These are phyloP conservation scores for Akabosia matsudoensis DNA, from an alignment of 1,140 invertebrate species.

Conservation along the genomic window DNA sequence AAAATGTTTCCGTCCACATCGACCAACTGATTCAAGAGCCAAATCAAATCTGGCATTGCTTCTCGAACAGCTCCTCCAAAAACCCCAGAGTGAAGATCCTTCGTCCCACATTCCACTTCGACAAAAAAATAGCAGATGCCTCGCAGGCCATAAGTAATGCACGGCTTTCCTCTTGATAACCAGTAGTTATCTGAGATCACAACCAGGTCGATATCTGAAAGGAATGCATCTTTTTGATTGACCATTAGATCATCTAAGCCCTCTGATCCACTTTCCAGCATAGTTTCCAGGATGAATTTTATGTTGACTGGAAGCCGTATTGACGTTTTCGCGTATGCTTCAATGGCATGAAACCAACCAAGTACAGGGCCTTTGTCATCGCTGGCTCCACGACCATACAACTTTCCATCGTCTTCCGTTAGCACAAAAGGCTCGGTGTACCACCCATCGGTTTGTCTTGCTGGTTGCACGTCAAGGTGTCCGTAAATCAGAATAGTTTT, in stretches of 20 bases:
- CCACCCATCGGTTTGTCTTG: constrained; percentile 51
- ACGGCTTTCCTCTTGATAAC: constrained; percentile 93
- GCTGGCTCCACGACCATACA: constrained; percentile 86
- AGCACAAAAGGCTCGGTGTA: constrained; percentile 89
- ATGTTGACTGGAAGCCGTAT: constrained; percentile 82
- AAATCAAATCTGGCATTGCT: constrained; percentile 57
- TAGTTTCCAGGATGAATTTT: constrained; percentile 96
- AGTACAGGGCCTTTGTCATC: constrained; percentile 82
- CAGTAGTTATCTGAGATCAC: constrained; percentile 99
- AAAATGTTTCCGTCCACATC: constrained; percentile 55
- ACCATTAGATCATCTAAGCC: constrained; percentile 85
- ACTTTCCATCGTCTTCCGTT: constrained; percentile 81
- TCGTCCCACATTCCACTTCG: constrained; percentile 81
- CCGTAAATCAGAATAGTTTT: constrained; percentile 94
- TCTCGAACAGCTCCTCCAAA: constrained; percentile 84
- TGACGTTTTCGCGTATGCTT: constrained; percentile 74
- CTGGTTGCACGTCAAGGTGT: constrained; percentile 97
- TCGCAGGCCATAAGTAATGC: constrained; percentile 92
- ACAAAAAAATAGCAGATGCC: constrained; percentile 90
- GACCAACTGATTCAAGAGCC: constrained; percentile 53
- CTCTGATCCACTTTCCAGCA: constrained; percentile 97
- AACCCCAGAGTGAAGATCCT: constrained; percentile 93
- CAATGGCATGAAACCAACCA: constrained; percentile 89
- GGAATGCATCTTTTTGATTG: constrained; percentile 70
- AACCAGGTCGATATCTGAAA: constrained; percentile 84